Evolutionary conservation across 2,113 vertebrate species (phyloP), one percentile per base, ranked within the genome.

Genomic region (Corythoichthys haematopterus): DNA sequence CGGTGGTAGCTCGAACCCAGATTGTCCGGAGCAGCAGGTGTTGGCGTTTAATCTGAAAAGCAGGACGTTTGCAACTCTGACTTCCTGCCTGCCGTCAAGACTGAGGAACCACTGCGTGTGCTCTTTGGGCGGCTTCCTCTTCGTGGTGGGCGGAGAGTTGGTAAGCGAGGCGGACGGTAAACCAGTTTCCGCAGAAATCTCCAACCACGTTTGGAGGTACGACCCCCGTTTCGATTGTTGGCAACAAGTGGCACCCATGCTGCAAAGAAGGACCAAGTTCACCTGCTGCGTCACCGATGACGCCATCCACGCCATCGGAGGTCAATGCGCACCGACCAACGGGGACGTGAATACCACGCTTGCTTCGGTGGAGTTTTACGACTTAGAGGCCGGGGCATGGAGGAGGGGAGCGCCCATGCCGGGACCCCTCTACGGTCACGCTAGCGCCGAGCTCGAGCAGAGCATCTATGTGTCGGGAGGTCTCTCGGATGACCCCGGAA

Each of bases 71-170:
- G 75, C 80, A 38, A 53, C 79, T 1, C 80, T 96, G 51, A 66
- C 57, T 40, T 90, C 92, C 0, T 72, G 72, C 11, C 70, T 95
- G 36, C 92, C 81, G 0, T 68, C 85, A 33, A 90, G 80, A 9
- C 79, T 98, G 35, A 90, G 93, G 78, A 87, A 91, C 65, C 94
- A 95, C 77, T 91, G 95, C 0, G 86, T 94, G 8, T 97, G 95
- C 1, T 91, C 92, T 0, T 83, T 91, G 16, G 96, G 93, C 0
- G 95, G 96, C 65, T 99, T 98, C 78, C 88, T 99, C 33, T 99
- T 95, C 0, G 88, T 98, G 38, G 75, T 98, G 6, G 96, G 96
- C 0, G 96, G 95, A 38, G 94, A 98, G 71, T 94, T 96, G 83
- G 77, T 90, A 9, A 80, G 67, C 70, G 90, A 90, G 12, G 70